A percentile compares a stretch with the other conserved stretches of the same genome.
Evolutionary conservation across 2,888 invertebrate species (phyloP).

Genomic region (Macrophya annulata): DNA sequence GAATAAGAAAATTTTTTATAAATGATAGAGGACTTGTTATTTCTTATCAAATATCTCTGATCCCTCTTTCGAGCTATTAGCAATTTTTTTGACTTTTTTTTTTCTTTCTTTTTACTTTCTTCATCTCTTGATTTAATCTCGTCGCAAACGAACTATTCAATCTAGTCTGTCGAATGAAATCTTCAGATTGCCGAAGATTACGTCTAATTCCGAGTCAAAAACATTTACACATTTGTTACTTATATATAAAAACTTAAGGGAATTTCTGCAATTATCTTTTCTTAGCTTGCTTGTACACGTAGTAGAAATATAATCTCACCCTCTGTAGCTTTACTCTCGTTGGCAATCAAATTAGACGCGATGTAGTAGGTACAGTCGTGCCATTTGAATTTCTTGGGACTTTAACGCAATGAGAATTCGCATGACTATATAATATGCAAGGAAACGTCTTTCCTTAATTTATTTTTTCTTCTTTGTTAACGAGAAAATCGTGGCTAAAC

Average conservation of each 20-base stretch:
- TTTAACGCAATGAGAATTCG: neutral
- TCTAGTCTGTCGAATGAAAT: conserved; percentile 8
- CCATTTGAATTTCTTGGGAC: conserved; percentile 22
- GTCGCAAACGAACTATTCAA: conserved; percentile 31
- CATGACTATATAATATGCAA: conserved; percentile 1
- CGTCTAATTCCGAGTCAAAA: neutral
- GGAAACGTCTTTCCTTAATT: neutral
- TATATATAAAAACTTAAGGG: neutral
- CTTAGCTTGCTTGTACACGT: neutral
- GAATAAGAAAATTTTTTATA: neutral
- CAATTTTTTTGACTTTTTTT: neutral
- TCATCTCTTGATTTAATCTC: conserved; percentile 32
- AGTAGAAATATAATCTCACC: conserved; percentile 24
- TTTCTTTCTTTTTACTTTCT: neutral
- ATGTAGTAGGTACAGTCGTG: neutral
- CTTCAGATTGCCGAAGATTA: conserved; percentile 1
- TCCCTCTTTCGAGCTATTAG: conserved; percentile 11
- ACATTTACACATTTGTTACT: neutral
- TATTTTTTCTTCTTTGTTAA: neutral
- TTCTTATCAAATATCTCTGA: neutral
- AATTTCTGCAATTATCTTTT: conserved; percentile 27
- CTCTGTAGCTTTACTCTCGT: neutral
- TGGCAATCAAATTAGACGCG: conserved; percentile 33
- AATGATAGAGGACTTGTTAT: conserved; percentile 7
- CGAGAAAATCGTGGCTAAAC: neutral